Evolutionary conservation across 2,113 vertebrate genomes (phyloP).

Genomic region (Cephalopterus ornatus): DNA sequence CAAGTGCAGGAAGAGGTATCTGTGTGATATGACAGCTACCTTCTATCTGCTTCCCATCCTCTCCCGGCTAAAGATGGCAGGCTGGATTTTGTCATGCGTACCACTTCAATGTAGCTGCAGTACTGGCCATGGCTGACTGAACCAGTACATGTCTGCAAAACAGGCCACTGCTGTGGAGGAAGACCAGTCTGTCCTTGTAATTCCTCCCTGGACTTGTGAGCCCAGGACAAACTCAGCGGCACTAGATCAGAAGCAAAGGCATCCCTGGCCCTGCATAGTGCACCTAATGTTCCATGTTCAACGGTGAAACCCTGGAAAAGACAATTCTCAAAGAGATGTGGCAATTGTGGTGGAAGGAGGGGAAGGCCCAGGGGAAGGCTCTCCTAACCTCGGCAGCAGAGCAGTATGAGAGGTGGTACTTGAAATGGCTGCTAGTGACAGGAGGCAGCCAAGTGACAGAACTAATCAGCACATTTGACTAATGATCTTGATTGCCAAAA

Average conservation of each 20-base stretch:
- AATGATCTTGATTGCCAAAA: not conserved
- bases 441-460: not conserved
- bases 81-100: not conserved
- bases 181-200: not conserved
- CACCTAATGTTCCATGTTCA: not conserved
- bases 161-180: not conserved
- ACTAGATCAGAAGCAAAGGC: not conserved
- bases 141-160: not conserved
- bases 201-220: not conserved
- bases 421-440: not conserved
- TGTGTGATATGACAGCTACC: not conserved
- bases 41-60: not conserved
- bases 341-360: not conserved
- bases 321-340: not conserved
- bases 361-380: not conserved
- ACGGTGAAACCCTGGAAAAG: not conserved
- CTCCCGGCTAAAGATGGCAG: not conserved
- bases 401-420: not conserved
- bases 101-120: accelerated
- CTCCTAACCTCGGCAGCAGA: not conserved
- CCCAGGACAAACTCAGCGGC: not conserved
- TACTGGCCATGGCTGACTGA: not conserved
- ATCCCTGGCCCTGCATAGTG: not conserved
- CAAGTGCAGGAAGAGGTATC: not conserved
- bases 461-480: not conserved